A percentile compares a stretch with the other conserved stretches of the same genome.
Evolutionary conservation across 2,797 vertebrate species (phyloP).

Genomic region (Falco rusticolus): DNA sequence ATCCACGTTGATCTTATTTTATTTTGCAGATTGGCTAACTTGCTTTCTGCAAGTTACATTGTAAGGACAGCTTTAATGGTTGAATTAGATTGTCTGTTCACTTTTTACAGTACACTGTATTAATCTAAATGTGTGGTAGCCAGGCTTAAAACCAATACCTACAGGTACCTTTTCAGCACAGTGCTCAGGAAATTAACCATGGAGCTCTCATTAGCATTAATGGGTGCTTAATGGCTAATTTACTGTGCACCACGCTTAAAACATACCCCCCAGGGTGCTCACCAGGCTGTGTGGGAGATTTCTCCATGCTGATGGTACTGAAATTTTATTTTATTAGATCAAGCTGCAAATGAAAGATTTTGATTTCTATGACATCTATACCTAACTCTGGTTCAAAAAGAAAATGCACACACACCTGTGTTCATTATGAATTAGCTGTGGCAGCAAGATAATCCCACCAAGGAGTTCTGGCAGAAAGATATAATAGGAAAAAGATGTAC

Average conservation of each 20-base stretch:
- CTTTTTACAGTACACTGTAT: conserved; percentile 15
- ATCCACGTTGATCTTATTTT: neutral
- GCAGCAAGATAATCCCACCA: neutral
- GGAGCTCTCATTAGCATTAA: conserved; percentile 68
- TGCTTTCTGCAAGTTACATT: neutral
- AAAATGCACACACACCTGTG: neutral
- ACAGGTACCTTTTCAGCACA: conserved; percentile 57
- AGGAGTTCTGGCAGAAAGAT: neutral
- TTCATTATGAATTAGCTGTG: neutral
- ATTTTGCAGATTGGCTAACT: neutral
- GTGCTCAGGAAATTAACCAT: conserved; percentile 65
- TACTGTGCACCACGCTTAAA: conserved; percentile 40
- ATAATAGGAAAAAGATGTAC: neutral
- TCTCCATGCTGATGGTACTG: neutral
- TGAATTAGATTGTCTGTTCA: neutral
- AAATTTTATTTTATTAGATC: conserved; percentile 54
- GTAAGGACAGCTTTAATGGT: neutral
- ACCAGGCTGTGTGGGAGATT: conserved; percentile 33
- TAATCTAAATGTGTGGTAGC: neutral
- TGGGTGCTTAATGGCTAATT: conserved; percentile 63
- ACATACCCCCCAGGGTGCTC: conserved; percentile 37
- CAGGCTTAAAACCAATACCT: conserved; percentile 35
- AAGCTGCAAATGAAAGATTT: conserved; percentile 42
- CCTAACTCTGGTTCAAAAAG: neutral
- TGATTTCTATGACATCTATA: neutral